A percentile compares a stretch with the other conserved stretches of the same genome.
These are phyloP conservation scores for Mola mola DNA, from an alignment of 2,113 vertebrate genomes.

Conservation along the genomic window DNA sequence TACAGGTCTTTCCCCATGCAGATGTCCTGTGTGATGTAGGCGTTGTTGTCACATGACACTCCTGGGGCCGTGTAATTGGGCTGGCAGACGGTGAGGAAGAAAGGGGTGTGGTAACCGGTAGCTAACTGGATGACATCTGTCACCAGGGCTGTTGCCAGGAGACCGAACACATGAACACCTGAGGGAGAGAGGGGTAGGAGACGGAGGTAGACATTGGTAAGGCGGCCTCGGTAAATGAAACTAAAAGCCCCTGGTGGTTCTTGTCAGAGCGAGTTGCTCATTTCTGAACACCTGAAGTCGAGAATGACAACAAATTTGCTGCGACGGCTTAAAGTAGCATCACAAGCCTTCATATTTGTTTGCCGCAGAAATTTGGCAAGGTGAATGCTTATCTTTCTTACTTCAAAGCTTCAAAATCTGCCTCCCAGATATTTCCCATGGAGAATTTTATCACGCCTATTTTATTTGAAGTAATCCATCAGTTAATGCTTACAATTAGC, in stretches of 20 bases:
- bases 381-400: conserved; percentile 59
- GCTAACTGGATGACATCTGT: conserved; percentile 97
- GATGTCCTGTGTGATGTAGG: conserved; percentile 95
- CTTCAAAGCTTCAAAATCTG: conserved; percentile 62
- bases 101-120: conserved; percentile 94
- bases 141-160: conserved; percentile 95
- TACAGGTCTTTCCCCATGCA: conserved; percentile 91
- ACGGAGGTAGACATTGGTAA: conserved; percentile 4
- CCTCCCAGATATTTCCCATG: conserved; percentile 38
- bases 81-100: conserved; percentile 97
- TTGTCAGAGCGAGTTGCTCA: conserved; percentile 16
- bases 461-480: conserved; percentile 51
- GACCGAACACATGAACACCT: conserved; percentile 97
- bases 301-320: background rate
- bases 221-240: conserved; percentile 42
- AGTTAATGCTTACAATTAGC: conserved; percentile 56
- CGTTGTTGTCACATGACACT: conserved; percentile 91
- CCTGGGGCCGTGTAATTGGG: conserved; percentile 95
- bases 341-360: conserved; percentile 7
- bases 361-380: background rate
- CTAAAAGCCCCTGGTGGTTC: conserved; percentile 39
- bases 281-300: conserved; percentile 27
- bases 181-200: conserved; percentile 41
- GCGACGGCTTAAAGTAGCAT: conserved; percentile 15
- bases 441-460: conserved; percentile 30